These are phyloP conservation scores for Drosophila austrosaltans DNA, from an alignment of 2,888 invertebrate species.

Conservation along the genomic window DNA sequence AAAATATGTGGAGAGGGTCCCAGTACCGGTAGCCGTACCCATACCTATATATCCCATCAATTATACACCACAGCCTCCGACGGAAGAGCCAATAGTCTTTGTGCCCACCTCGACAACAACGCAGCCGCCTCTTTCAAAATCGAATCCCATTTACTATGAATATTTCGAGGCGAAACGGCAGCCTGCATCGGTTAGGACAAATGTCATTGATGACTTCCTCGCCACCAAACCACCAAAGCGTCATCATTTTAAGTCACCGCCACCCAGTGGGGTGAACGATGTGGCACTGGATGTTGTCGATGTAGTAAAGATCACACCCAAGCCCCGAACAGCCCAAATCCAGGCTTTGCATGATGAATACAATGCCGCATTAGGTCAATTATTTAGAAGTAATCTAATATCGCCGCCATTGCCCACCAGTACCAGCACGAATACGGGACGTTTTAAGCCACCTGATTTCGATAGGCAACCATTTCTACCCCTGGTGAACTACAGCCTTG, in stretches of 20 bases:
- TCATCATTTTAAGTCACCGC: conserved; percentile 63
- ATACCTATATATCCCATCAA: conserved; percentile 77
- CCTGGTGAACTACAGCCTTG: conserved; percentile 85
- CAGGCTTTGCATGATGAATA: conserved; percentile 54
- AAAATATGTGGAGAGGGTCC: conserved; percentile 67
- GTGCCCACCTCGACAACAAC: conserved; percentile 74
- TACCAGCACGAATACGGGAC: conserved; percentile 9
- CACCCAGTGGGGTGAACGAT: conserved; percentile 67
- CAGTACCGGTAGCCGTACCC: conserved; percentile 80
- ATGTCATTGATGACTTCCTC: conserved; percentile 72
- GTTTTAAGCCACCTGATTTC: conserved; percentile 83
- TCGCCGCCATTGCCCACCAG: conserved; percentile 43
- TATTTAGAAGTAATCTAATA: conserved; percentile 83
- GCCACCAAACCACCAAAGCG: conserved; percentile 70
- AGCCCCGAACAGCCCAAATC: conserved; percentile 82
- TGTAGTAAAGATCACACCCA: conserved; percentile 84
- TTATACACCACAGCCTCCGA: conserved; percentile 62
- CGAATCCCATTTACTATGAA: conserved; percentile 83
- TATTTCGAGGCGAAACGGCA: conserved; percentile 83
- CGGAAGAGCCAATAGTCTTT: conserved; percentile 60
- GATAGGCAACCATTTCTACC: conserved; percentile 87
- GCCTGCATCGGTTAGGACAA: conserved; percentile 61
- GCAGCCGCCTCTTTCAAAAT: conserved; percentile 72
- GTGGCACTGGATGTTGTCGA: conserved; percentile 34
- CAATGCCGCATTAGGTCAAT: conserved; percentile 83